phyloP scores from a whole-genome alignment of 1,140 invertebrate genomes.

The Musca domestica region DNA sequence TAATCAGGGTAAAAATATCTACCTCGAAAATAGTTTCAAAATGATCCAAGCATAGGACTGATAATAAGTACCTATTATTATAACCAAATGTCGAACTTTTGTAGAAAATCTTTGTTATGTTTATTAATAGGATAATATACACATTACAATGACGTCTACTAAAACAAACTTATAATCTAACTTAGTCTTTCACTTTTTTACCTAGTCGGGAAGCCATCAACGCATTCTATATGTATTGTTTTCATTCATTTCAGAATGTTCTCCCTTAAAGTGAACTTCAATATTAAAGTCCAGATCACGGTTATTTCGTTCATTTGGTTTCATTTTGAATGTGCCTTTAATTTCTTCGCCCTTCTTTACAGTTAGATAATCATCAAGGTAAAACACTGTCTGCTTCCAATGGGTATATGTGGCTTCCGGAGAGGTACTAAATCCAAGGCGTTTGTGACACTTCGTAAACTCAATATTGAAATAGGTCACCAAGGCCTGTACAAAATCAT shows the following conservation, averaged over 20 bases:
- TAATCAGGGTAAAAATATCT: too few relatives aligned
- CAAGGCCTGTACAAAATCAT: slow-evolving; percentile 97
- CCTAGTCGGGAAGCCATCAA: slow-evolving; percentile 58
- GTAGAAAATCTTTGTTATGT: too few relatives aligned
- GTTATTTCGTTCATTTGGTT: slow-evolving; percentile 93
- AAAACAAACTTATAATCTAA: slow-evolving; percentile 4
- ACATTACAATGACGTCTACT: too few relatives aligned
- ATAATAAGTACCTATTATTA: too few relatives aligned
- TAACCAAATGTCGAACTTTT: too few relatives aligned
- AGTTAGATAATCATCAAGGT: slow-evolving; percentile 94
- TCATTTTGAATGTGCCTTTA: slow-evolving; percentile 86
- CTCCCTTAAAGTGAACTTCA: slow-evolving; percentile 91
- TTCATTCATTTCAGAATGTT: slow-evolving; percentile 86
- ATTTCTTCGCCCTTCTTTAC: slow-evolving; percentile 94
- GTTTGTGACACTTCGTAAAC: slow-evolving; percentile 98
- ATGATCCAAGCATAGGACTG: too few relatives aligned
- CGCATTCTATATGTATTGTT: slow-evolving; percentile 96
- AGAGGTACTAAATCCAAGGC: slow-evolving; percentile 97
- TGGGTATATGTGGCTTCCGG: slow-evolving; percentile 97
- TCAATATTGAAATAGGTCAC: slow-evolving; percentile 99
- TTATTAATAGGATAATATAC: too few relatives aligned
- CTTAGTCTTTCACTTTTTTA: neutral
- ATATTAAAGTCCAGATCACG: slow-evolving; percentile 96
- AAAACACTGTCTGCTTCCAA: slow-evolving; percentile 99
- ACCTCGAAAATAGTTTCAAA: too few relatives aligned